Evolutionary conservation across 2,113 vertebrate species (phyloP).

Genomic region (Symphodus melops): DNA sequence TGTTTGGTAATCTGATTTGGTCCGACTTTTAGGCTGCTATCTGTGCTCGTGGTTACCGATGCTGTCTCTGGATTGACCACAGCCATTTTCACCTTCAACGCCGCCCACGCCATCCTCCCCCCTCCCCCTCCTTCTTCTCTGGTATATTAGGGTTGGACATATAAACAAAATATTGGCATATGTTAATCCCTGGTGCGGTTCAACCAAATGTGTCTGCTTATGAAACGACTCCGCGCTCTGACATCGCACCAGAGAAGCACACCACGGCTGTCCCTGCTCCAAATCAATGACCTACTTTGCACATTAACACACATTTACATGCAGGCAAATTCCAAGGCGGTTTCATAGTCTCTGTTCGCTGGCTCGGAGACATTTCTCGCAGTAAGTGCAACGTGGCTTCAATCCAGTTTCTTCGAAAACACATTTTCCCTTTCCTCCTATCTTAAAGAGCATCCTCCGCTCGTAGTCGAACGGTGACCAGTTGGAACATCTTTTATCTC

Average conservation of each 20-base stretch:
- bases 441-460: constrained; percentile 37
- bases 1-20: constrained; percentile 83
- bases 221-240: constrained; percentile 71
- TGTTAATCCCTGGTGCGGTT: constrained; percentile 60
- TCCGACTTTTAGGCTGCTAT: constrained; percentile 76
- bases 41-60: constrained; percentile 74
- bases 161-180: constrained; percentile 57
- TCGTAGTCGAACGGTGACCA: constrained; percentile 25
- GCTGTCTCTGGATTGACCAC: constrained; percentile 66
- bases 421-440: not conserved
- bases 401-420: constrained; percentile 72
- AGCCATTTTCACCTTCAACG: constrained; percentile 66
- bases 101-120: not conserved
- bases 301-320: constrained; percentile 80
- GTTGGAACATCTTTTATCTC: constrained; percentile 37
- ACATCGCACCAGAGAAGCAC: constrained; percentile 68
- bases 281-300: constrained; percentile 85
- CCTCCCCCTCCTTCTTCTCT: not conserved
- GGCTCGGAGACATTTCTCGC: constrained; percentile 24
- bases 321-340: constrained; percentile 60
- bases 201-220: constrained; percentile 69
- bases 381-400: constrained; percentile 45
- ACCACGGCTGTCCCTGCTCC: constrained; percentile 73
- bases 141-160: constrained; percentile 38
- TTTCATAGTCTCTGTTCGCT: constrained; percentile 48